phyloP scores from a whole-genome alignment of 53 echinoderm and acorn worm species.

The Zoroaster sp. region DNA sequence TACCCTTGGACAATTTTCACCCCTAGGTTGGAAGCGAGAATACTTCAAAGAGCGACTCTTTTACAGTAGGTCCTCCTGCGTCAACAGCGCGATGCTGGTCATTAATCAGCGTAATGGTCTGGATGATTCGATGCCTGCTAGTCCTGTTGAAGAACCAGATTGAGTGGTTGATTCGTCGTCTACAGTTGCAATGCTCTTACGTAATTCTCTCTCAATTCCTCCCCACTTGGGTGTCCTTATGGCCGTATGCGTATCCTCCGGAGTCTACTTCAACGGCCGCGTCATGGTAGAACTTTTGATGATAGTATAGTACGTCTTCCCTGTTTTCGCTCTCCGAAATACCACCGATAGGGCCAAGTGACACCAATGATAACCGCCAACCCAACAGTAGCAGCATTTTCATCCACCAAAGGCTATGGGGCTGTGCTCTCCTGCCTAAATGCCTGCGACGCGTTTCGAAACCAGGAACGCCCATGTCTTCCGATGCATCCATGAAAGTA shows the following conservation, averaged over 20 bases:
- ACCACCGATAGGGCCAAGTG: slow-evolving; percentile 45
- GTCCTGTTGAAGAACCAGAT: not conserved
- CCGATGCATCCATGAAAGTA: not conserved
- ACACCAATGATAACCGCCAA: not conserved
- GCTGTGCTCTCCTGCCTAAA: not conserved
- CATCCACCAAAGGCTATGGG: slow-evolving; percentile 42
- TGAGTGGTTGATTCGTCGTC: not conserved
- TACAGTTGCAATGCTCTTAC: not conserved
- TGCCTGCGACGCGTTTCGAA: slow-evolving; percentile 28
- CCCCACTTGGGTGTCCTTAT: not conserved
- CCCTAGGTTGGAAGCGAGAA: no score
- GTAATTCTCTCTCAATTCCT: not conserved
- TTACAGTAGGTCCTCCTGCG: not conserved
- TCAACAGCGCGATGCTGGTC: not conserved
- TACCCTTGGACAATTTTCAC: no score
- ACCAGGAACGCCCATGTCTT: not conserved
- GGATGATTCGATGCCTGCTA: not conserved
- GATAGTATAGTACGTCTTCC: slow-evolving; percentile 32
- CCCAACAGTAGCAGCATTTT: not conserved
- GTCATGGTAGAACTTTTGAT: not conserved
- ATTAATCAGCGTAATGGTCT: not conserved
- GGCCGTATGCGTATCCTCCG: not conserved
- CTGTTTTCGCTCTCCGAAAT: slow-evolving; percentile 30
- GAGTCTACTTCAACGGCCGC: not conserved
- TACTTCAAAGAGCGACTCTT: not conserved